Percentiles rank a stretch among this genome's conserved stretches.
Conservation (phyloP, 2,888 invertebrate genomes). For the Schizotus pectinicornis region DNA sequence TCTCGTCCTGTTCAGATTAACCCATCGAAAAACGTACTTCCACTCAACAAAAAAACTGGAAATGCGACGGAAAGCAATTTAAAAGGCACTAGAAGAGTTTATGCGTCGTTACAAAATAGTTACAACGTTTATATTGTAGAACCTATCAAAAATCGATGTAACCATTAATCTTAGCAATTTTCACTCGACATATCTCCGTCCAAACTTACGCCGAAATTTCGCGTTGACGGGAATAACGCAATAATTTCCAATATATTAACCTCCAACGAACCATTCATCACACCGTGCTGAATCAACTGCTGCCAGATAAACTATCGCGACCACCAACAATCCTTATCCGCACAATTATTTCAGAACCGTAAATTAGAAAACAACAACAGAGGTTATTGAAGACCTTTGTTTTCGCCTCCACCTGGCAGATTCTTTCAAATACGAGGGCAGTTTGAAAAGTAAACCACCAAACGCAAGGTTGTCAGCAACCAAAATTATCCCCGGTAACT, state of each 20-base stretch:
- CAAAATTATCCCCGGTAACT: too few relatives aligned
- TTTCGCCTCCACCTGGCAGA: too few relatives aligned
- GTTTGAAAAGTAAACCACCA: too few relatives aligned
- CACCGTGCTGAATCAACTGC: neutral
- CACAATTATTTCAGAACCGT: too few relatives aligned
- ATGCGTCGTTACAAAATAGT: constrained; percentile 7
- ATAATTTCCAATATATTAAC: constrained; percentile 10
- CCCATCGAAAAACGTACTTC: constrained; percentile 6
- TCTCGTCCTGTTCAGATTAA: constrained; percentile 1
- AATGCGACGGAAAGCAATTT: constrained; percentile 1
- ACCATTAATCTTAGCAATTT: constrained; percentile 14
- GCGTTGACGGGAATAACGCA: neutral
- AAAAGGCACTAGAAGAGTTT: constrained; percentile 8
- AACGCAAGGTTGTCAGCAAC: too few relatives aligned
- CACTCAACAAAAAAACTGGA: constrained; percentile 1
- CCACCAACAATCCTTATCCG: too few relatives aligned
- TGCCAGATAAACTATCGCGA: too few relatives aligned
- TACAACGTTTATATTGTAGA: constrained; percentile 4
- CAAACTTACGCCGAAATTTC: too few relatives aligned
- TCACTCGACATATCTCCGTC: too few relatives aligned
- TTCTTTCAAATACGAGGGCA: too few relatives aligned
- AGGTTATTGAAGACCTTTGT: too few relatives aligned
- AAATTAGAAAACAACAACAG: too few relatives aligned
- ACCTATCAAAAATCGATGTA: constrained; percentile 11
- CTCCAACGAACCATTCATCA: neutral